phyloP scores from a whole-genome alignment of 2,888 invertebrate genomes.

The Ellobium chinense region DNA sequence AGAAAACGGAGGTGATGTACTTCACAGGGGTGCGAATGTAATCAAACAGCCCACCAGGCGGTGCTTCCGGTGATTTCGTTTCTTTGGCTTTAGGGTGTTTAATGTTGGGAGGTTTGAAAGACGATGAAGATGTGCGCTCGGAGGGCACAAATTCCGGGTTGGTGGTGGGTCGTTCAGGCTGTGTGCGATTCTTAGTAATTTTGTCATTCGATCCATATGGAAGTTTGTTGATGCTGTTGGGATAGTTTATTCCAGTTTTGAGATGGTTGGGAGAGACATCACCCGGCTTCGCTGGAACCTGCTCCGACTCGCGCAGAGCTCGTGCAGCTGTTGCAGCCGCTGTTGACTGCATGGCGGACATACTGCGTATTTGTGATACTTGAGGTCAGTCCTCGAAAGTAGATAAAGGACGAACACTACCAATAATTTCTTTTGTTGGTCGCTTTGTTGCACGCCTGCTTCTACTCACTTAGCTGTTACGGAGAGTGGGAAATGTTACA shows the following conservation, averaged over 20 bases:
- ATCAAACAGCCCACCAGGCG: not conserved
- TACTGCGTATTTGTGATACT: not conserved
- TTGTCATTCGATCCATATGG: not conserved
- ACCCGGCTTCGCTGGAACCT: not conserved
- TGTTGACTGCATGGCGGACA: not conserved
- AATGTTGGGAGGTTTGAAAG: not conserved
- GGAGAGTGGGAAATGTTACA: too few relatives aligned
- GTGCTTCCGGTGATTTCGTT: not conserved
- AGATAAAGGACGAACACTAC: too few relatives aligned
- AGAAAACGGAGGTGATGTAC: conserved; percentile 15
- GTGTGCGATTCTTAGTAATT: not conserved
- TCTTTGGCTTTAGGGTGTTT: not conserved
- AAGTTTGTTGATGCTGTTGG: too few relatives aligned
- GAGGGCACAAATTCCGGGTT: conserved; percentile 10
- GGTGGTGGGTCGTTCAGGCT: not conserved
- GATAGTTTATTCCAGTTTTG: not conserved
- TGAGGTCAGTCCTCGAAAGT: conserved; percentile 6
- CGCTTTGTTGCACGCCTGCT: too few relatives aligned
- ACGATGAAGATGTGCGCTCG: conserved; percentile 18
- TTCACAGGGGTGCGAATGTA: conserved; percentile 23
- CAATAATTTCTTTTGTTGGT: too few relatives aligned
- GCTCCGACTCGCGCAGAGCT: not conserved
- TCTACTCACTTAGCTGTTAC: too few relatives aligned
- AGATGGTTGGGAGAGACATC: not conserved
- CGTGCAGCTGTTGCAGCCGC: not conserved